These are phyloP conservation scores for Coremacera marginata DNA, from an alignment of 2,888 invertebrate species.

Conservation along the genomic window DNA sequence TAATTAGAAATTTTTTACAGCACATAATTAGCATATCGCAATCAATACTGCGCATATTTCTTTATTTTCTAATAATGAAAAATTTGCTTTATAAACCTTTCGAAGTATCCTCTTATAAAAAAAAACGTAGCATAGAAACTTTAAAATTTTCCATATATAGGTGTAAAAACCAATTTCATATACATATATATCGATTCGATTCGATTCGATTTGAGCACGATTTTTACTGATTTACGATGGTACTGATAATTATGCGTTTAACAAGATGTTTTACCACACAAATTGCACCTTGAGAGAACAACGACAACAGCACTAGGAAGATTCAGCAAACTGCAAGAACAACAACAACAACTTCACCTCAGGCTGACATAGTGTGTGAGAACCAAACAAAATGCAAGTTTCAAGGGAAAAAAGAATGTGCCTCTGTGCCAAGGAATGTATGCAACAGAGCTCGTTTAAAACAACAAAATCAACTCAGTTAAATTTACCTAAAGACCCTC, in stretches of 20 bases:
- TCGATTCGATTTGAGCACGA: conserved; percentile 12
- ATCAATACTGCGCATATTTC: no score
- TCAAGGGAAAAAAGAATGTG: neutral
- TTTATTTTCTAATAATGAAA: no score
- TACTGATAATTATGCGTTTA: conserved; percentile 28
- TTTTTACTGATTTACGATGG: conserved; percentile 18
- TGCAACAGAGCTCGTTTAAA: neutral
- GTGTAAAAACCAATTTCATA: neutral
- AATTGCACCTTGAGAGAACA: neutral
- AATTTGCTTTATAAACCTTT: no score
- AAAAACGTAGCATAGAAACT: no score
- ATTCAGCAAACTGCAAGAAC: neutral
- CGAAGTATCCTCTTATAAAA: no score
- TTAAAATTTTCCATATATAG: no score
- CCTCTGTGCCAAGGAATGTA: neutral
- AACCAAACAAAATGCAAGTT: conserved; percentile 1
- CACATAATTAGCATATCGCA: no score
- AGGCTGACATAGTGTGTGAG: conserved; percentile 27
- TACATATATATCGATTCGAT: neutral
- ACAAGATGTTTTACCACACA: conserved; percentile 13
- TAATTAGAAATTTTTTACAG: no score
- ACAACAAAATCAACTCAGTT: neutral
- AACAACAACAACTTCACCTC: neutral
- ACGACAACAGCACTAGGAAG: neutral
- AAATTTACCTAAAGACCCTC: conserved; percentile 41